phyloP scores from a whole-genome alignment of 1,140 invertebrate species.

The Stegodyphus dumicola region DNA sequence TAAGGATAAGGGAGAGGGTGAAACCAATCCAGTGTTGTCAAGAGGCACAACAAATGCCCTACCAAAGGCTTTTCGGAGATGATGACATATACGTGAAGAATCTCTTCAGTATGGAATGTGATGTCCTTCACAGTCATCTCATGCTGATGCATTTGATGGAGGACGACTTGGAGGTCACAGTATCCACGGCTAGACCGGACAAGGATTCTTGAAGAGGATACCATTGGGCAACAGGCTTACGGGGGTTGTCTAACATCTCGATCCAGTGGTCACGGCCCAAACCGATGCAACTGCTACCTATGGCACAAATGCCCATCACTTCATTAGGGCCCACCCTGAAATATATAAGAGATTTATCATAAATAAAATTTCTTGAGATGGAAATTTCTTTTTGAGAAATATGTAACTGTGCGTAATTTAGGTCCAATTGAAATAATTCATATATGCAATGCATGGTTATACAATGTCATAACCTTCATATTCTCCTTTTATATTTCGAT shows the following conservation, averaged over 20 bases:
- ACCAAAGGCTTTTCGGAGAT: slow-evolving; percentile 13
- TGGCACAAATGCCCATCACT: slow-evolving; percentile 83
- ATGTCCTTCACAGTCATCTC: slow-evolving; percentile 41
- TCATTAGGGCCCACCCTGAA: slow-evolving; percentile 86
- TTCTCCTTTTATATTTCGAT: too few relatives aligned
- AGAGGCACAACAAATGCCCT: slow-evolving; percentile 16
- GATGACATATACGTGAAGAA: neutral
- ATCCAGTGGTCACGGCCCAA: slow-evolving; percentile 88
- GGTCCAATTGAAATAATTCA: too few relatives aligned
- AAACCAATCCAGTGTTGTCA: neutral
- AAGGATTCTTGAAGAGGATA: slow-evolving; percentile 80
- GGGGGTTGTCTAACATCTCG: slow-evolving; percentile 86
- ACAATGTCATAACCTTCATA: too few relatives aligned
- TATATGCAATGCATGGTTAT: too few relatives aligned
- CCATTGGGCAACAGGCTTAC: slow-evolving; percentile 88
- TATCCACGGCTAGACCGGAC: slow-evolving; percentile 61
- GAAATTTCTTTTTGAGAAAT: too few relatives aligned
- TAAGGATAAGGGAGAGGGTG: neutral
- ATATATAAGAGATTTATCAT: slow-evolving; percentile 62
- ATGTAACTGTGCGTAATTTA: too few relatives aligned
- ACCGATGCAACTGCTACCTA: slow-evolving; percentile 81
- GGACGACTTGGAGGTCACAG: slow-evolving; percentile 68
- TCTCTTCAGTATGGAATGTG: neutral
- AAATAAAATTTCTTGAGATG: too few relatives aligned
- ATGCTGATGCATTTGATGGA: slow-evolving; percentile 58